A percentile compares a stretch with the other conserved stretches of the same genome.
Conservation (phyloP, 35 echinoderm and acorn worm genomes). For the Amphiura filiformis region DNA sequence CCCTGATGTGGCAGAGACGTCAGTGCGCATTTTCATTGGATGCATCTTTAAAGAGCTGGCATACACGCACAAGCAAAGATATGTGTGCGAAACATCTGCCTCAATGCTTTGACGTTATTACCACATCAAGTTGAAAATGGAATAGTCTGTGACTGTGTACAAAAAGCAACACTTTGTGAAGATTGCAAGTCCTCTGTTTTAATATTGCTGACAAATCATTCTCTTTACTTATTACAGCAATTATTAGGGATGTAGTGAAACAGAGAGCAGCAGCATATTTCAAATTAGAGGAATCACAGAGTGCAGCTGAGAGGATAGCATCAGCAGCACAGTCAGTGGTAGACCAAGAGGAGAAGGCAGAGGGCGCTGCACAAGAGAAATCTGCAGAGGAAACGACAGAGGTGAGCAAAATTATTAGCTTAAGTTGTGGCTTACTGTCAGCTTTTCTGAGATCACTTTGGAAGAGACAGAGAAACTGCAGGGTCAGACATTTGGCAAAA, state of each 20-base stretch:
- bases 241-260: slow-evolving; percentile 94
- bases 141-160: no score
- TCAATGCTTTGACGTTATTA: no score
- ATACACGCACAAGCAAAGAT: no score
- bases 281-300: slow-evolving; percentile 64
- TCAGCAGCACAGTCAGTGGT: slow-evolving; percentile 42
- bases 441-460: background rate
- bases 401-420: slow-evolving; percentile 2
- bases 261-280: slow-evolving; percentile 74
- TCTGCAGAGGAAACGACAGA: slow-evolving; percentile 38
- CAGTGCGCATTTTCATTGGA: no score
- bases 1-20: no score
- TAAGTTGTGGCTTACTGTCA: background rate
- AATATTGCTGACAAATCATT: no score
- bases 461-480: background rate
- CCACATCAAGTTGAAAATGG: no score
- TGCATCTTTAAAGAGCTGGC: no score
- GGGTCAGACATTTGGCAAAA: background rate
- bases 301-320: slow-evolving; percentile 43
- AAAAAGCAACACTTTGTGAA: no score
- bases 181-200: background rate
- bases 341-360: slow-evolving; percentile 44
- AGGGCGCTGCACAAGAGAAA: background rate
- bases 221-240: slow-evolving; percentile 47
- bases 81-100: no score